Conservation (phyloP, 2,797 vertebrate species). For the Xenopus petersii region DNA sequence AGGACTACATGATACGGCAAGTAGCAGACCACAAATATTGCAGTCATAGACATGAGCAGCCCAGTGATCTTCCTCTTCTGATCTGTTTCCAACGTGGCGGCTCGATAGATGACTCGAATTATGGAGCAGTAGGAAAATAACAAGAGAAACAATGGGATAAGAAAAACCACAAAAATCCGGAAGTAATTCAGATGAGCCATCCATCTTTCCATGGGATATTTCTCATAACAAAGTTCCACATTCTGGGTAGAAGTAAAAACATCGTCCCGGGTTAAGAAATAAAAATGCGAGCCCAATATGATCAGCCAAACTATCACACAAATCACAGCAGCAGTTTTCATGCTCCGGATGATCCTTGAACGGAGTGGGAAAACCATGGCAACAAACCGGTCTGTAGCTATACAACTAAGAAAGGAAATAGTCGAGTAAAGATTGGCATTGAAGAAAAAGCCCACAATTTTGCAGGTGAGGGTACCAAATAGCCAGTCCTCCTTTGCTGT, state of each 20-base stretch:
- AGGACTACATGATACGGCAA: slow-evolving; percentile 50
- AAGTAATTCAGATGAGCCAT: slow-evolving; percentile 47
- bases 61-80: slow-evolving; percentile 40
- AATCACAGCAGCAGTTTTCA: neutral
- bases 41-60: slow-evolving; percentile 34
- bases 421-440: slow-evolving; percentile 49
- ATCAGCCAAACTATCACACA: slow-evolving; percentile 28
- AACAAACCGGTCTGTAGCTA: slow-evolving; percentile 47
- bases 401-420: slow-evolving; percentile 48
- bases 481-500: slow-evolving; percentile 39
- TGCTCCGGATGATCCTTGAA: slow-evolving; percentile 21
- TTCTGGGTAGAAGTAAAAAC: slow-evolving; percentile 19
- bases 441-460: slow-evolving; percentile 49
- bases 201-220: slow-evolving; percentile 42
- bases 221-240: slow-evolving; percentile 47
- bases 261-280: slow-evolving; percentile 17
- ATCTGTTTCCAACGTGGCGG: slow-evolving; percentile 1
- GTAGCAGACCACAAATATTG: slow-evolving; percentile 48
- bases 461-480: slow-evolving; percentile 33
- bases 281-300: slow-evolving; percentile 35
- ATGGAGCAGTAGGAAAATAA: slow-evolving; percentile 40
- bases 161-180: slow-evolving; percentile 41
- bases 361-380: slow-evolving; percentile 37
- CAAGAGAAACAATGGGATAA: slow-evolving; percentile 36
- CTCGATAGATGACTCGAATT: slow-evolving; percentile 23